Evolutionary conservation across 2,797 vertebrate species (phyloP).

Genomic region (Coracias cyanogaster): DNA sequence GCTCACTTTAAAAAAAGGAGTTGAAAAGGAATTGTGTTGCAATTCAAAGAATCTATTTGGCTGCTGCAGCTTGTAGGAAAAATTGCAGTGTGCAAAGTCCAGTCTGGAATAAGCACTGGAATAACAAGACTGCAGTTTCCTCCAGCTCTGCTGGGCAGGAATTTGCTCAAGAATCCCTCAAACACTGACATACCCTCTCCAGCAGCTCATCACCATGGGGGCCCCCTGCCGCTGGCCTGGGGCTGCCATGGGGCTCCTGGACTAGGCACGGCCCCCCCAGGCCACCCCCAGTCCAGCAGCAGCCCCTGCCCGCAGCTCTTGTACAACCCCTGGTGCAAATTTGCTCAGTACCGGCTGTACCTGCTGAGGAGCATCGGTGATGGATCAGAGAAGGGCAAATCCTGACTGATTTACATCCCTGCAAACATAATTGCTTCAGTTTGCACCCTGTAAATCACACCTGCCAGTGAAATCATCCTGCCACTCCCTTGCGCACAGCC

Average conservation of each 20-base stretch:
- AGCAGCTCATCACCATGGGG: too few species aligned
- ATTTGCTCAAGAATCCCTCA: neutral
- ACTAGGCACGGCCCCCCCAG: too few species aligned
- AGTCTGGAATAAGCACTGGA: rapidly evolving
- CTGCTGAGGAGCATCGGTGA: rapidly evolving
- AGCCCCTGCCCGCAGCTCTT: neutral
- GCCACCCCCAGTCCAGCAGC: too few species aligned
- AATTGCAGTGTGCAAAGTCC: rapidly evolving
- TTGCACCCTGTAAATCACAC: constrained; percentile 14
- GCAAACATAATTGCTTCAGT: neutral
- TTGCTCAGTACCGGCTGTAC: rapidly evolving
- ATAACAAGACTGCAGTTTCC: rapidly evolving
- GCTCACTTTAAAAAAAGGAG: neutral
- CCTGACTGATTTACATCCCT: neutral
- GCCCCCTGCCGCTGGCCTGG: too few species aligned
- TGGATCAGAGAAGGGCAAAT: neutral
- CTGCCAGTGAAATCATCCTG: neutral
- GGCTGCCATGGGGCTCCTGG: too few species aligned
- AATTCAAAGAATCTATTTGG: neutral
- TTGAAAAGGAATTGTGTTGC: too few species aligned
- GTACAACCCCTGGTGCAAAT: neutral
- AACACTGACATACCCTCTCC: too few species aligned
- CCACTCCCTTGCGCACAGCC: neutral
- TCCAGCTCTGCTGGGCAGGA: neutral
- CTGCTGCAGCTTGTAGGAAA: neutral